A percentile compares a stretch with the other conserved stretches of the same genome.
phyloP scores from a whole-genome alignment of 2,113 vertebrate genomes.

The Mungos mungo region DNA sequence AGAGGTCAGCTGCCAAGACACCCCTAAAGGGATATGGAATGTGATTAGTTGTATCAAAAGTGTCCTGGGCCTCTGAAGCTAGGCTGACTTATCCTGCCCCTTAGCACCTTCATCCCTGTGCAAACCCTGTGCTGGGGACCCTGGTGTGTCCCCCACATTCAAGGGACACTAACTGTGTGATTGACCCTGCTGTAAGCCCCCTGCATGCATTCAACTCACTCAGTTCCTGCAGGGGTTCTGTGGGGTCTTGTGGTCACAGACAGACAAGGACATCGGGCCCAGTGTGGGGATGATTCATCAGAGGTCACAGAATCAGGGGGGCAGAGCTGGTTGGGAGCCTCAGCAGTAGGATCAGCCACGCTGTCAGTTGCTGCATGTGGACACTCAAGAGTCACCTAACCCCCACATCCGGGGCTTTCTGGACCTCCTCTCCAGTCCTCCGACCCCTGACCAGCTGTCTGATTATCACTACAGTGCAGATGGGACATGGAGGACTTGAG shows the following conservation, averaged over 20 bases:
- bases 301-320: not conserved
- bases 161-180: accelerated
- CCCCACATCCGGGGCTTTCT: not conserved
- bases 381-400: accelerated
- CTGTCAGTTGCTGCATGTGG: accelerated
- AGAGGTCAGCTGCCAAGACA: not conserved
- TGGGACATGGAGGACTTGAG: not conserved
- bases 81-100: no score
- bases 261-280: not conserved
- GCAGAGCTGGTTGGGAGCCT: not conserved
- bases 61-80: not conserved
- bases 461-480: not conserved
- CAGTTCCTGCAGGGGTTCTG: not conserved
- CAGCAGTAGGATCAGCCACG: no score
- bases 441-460: not conserved
- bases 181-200: not conserved
- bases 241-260: not conserved
- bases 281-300: not conserved
- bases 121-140: not conserved
- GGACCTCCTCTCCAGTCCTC: not conserved
- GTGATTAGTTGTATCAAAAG: not conserved
- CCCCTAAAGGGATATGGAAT: no score
- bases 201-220: accelerated
- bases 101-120: not conserved
- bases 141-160: not conserved